phyloP scores from a whole-genome alignment of 1,140 invertebrate species.

The Ceratitis capitata region DNA sequence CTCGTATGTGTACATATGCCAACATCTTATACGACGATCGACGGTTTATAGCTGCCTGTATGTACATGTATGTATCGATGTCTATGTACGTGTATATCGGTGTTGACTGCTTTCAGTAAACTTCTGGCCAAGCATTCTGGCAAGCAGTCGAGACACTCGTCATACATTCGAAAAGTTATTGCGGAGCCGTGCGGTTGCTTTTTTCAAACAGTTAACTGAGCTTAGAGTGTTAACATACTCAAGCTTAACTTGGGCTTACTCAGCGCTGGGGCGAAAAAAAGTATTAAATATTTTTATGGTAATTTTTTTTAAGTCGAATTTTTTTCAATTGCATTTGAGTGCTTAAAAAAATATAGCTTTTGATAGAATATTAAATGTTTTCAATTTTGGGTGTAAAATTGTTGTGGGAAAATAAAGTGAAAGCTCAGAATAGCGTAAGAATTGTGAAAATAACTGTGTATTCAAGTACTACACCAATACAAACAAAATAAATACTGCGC shows the following conservation, averaged over 20 bases:
- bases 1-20: too few species aligned
- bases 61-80: background rate
- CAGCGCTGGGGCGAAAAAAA: background rate
- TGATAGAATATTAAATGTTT: background rate
- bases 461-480: background rate
- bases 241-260: background rate
- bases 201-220: background rate
- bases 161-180: background rate
- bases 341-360: background rate
- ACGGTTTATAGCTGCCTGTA: too few species aligned
- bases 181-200: conserved; percentile 13
- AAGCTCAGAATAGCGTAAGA: background rate
- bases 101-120: conserved; percentile 18
- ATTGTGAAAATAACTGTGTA: background rate
- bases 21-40: too few species aligned
- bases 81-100: background rate
- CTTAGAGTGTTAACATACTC: background rate
- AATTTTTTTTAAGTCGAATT: background rate
- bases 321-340: too few species aligned
- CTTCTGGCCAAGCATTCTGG: conserved; percentile 18
- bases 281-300: background rate
- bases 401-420: background rate
- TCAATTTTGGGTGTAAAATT: background rate
- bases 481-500: too few species aligned
- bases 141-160: background rate